Base-by-base conservation (phyloP, 2,113 vertebrate species). In the Sporophila hypoxantha region DNA sequence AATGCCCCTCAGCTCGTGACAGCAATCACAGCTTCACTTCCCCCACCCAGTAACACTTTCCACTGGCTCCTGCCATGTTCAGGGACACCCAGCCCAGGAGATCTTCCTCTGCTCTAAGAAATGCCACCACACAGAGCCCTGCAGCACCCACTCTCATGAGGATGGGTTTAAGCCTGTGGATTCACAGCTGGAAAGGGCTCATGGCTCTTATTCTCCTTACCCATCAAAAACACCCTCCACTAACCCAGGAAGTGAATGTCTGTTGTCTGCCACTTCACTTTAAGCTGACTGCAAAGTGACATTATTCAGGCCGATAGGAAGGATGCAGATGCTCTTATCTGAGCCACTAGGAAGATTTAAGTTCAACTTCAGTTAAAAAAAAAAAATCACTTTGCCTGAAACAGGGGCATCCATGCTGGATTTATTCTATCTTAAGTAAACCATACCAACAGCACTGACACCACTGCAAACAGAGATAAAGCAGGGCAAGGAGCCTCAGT, bases 391-490 rank as follows among this genome's bases (percentile, higher is more conserved):
- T 82, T 87, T 59, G 57, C 47, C 67, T 75, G 82, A 90, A 90
- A 94, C 55, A 80, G 64, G 53, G 74, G 53, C 79, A 91, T 46
- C 79, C 79, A 22, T 5, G 7, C 36, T 3, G 8, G 76, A 87
- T 91, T 95, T 82, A 60, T 64, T 22, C 57, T 82, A 64, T 82
- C 76, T 87, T 70, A 89, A 87, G 68, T 80, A 94, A 94, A 94
- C 65, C 69, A 22, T 18, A 76, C 61, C 87, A 85, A 46, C 29
- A 82, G 71, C 69, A 70, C 23, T 39, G 69, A 87, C 57, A 69
- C 68, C 71, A 80, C 42, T 5, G 15, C 78, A 90, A 83, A 85
- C 42, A 75, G 68, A 52, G 83, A 93, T 71, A 87, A 87, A 82
- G 47, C 37, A 79, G 56, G 52, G 49, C 1, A 19, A 76, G 68